Conservation (phyloP, 2,888 invertebrate genomes). For the Chouioia cunea region DNA sequence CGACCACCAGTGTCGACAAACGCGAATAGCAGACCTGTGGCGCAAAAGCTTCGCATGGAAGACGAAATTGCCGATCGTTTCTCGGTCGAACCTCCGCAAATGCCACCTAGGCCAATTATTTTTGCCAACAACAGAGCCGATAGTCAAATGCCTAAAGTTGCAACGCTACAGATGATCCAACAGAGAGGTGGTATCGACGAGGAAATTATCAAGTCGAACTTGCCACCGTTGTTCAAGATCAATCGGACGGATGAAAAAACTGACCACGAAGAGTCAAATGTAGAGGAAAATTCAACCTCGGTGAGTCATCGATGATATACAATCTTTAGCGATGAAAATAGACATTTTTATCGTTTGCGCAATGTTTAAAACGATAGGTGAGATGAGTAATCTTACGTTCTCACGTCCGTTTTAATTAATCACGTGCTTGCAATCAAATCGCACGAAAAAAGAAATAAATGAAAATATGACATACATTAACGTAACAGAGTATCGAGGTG, state of each 20-base stretch:
- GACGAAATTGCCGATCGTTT: conserved; percentile 62
- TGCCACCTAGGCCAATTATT: conserved; percentile 68
- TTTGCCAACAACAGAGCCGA: conserved; percentile 67
- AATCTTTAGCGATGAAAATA: neutral
- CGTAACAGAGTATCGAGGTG: conserved; percentile 28
- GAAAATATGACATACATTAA: neutral
- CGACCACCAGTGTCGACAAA: conserved; percentile 47
- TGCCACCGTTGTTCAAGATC: conserved; percentile 66
- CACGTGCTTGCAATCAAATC: no score
- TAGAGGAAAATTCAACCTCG: conserved; percentile 22
- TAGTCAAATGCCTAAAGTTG: conserved; percentile 71
- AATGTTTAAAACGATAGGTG: conserved; percentile 11
- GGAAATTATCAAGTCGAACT: conserved; percentile 48
- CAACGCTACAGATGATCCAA: conserved; percentile 80
- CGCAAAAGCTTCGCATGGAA: conserved; percentile 57
- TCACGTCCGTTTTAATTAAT: no score
- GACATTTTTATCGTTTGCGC: neutral
- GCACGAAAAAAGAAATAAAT: neutral
- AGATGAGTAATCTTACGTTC: neutral
- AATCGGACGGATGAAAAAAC: conserved; percentile 59
- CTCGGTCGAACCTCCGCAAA: conserved; percentile 61
- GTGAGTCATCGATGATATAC: conserved; percentile 7
- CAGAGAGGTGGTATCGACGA: conserved; percentile 59
- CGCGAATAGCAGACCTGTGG: neutral
- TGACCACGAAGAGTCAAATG: conserved; percentile 45